Conservation (phyloP, 92 coral and sea anemone genomes). For the Actinernus sp. region DNA sequence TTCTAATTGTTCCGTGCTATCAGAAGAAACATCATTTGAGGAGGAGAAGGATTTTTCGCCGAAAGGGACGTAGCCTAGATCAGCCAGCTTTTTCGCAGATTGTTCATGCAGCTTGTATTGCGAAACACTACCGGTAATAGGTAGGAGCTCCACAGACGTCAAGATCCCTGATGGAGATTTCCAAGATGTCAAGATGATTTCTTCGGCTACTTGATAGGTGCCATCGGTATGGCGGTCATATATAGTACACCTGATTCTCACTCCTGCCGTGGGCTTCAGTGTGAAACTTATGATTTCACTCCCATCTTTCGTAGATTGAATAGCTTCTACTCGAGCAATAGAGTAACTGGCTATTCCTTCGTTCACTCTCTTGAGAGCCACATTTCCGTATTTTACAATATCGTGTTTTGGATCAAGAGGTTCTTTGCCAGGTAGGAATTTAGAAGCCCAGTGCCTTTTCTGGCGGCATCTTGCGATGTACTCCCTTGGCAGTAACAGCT, state of each 20-base stretch:
- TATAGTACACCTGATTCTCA: conserved; percentile 28
- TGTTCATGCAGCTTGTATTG: conserved; percentile 11
- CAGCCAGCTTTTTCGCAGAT: conserved; percentile 15
- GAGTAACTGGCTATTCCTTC: neutral
- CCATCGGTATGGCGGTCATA: neutral
- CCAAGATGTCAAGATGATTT: conserved; percentile 35
- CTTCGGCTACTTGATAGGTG: conserved; percentile 23
- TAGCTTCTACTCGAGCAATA: conserved; percentile 21
- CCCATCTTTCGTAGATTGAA: conserved; percentile 41
- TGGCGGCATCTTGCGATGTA: conserved; percentile 56
- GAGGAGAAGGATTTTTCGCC: conserved; percentile 2
- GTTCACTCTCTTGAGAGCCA: conserved; percentile 26
- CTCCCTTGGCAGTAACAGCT: conserved; percentile 39
- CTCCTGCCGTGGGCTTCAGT: conserved; percentile 4
- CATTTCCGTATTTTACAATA: conserved; percentile 40
- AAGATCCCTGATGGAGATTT: conserved; percentile 23
- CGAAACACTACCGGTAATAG: conserved; percentile 7
- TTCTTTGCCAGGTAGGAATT: conserved; percentile 43
- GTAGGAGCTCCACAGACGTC: conserved; percentile 21
- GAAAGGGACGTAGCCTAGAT: conserved; percentile 18
- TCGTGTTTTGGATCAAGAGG: conserved; percentile 53
- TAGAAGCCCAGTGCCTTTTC: conserved; percentile 63
- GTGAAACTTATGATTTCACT: conserved; percentile 22
- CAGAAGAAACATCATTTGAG: neutral
- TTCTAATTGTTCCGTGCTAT: conserved; percentile 17